Evolutionary conservation across 2,888 invertebrate genomes (phyloP), one percentile per base, ranked within the genome.

Genomic region (Noctua pronuba): DNA sequence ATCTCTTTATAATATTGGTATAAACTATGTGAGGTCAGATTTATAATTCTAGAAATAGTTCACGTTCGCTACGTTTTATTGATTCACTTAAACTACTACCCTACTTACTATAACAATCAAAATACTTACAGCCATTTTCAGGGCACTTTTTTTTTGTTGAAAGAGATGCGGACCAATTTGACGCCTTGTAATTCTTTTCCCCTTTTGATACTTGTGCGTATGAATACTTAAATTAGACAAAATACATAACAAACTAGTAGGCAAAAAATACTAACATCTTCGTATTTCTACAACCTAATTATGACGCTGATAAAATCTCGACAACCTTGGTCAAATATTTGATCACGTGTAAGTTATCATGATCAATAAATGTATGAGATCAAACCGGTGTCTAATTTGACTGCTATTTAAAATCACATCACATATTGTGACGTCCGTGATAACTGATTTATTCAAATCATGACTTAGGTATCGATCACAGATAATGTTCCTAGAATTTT

Each of bases 341-440:
- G 11, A n/a, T 35, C 49, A n/a, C 18, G 10, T 52, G 8, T 10
- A 41, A 41, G 10, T 52, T 52, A 52, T 4, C 38, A 52, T 7
- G 69, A 55, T 28, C 55, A n/a, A 55, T 41, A 1, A 41, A 41
- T 38, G 0, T 38, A 38, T 7, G 38, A 38, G 38, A 38, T 38
- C 41, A 11, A 62, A 41, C 41, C 7, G n/a, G 24, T 21, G 18
- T n/a, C n/a, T n/a, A n/a, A n/a, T n/a, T n/a, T n/a, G n/a, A 66
- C n/a, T 46, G 16, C 7, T 21, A 71, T 64, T 71, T 44, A 41
- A n/a, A 66, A 66, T 41, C 41, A 66, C 10, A 24, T 65, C 65
- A 64, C 24, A 35, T 35, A 8, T 24, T 16, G 28, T 31, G 41
- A 62, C 24, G 31, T 69, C 2, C 10, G 16, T 49, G 31, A 10